Evolutionary conservation across 2,113 vertebrate species (phyloP).

Genomic region (Crocuta crocuta): DNA sequence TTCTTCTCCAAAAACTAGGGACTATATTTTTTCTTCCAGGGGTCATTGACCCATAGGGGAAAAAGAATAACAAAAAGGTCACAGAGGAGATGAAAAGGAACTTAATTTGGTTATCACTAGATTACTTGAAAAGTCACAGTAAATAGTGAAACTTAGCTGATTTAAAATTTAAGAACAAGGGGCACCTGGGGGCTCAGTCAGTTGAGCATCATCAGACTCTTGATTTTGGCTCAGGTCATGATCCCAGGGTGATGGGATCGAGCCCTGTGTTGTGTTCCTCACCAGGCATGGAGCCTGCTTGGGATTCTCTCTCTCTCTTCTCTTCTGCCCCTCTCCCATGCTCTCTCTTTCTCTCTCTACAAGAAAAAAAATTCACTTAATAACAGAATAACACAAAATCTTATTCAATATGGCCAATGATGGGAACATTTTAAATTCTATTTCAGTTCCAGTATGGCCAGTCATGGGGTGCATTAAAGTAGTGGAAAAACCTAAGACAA

Average conservation of each 20-base stretch:
- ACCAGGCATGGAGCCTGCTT: too few relatives aligned
- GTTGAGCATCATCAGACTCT: too few relatives aligned
- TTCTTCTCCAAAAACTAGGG: neutral
- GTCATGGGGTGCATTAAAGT: neutral
- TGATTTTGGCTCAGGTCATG: too few relatives aligned
- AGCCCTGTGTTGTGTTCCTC: too few relatives aligned
- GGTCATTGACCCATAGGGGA: neutral
- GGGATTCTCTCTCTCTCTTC: too few relatives aligned
- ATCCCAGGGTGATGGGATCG: too few relatives aligned
- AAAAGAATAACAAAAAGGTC: neutral
- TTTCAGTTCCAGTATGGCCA: neutral
- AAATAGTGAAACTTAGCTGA: constrained; percentile 13
- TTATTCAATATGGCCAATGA: neutral
- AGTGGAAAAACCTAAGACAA: neutral
- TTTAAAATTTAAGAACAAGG: constrained; percentile 26
- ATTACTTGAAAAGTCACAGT: constrained; percentile 2
- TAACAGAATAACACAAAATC: constrained; percentile 6
- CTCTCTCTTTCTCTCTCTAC: too few relatives aligned
- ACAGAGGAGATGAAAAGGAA: constrained; percentile 39
- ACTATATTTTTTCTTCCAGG: neutral
- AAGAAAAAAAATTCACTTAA: neutral
- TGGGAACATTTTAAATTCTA: constrained; percentile 45
- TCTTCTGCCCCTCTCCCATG: too few relatives aligned
- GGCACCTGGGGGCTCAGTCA: too few relatives aligned
- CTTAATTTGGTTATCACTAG: neutral